Base-by-base conservation (phyloP, 2,888 invertebrate genomes). In the Griposia aprilina region DNA sequence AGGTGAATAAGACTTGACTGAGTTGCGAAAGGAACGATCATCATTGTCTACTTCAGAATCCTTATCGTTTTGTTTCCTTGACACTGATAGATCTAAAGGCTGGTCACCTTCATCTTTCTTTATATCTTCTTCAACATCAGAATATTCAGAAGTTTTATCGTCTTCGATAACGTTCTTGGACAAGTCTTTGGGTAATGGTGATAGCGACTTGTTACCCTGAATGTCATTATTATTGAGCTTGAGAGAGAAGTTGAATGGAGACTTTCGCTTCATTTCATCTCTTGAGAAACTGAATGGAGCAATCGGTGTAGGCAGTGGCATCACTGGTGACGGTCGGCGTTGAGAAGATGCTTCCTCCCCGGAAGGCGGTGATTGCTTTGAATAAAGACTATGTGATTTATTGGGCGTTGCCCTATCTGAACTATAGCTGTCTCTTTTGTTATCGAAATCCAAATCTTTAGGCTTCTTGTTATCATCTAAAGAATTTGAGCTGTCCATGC, bases 41-140 rank as follows among this genome's bases (percentile, higher is more conserved):
- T 96, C 96, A 71, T 93, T 93, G 2, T 96, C 96, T 11, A 90
- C 89, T 82, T 97, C 96, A 41, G 93, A 95, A 65, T 95, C 95
- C 81, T 95, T 96, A 48, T 96, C 95, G 68, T 92, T 93, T 80
- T 97, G 94, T 91, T 98, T 97, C 81, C 97, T 95, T 50, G 97
- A 95, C 41, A 98, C 96, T 71, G 98, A 98, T 84, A 98, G 95
- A 94, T 98, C 98, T 66, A 98, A 94, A 0, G 98, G 98, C 91
- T 98, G 97, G 80, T 98, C 98, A 10, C 95, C 95, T 73, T 96
- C 95, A 79, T 97, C 97, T 89, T 96, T 97, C 84, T 93, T 95
- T 20, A 81, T 77, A 20, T 95, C 94, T 70, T 95, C 95, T 69
- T 96, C 96, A 5, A 83, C 85, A 48, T 96, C 96, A 11, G 95